Percentiles rank a stretch among this genome's conserved stretches.
Conservation (phyloP, 64 coral and sea anemone species). For the Platygyra sinensis region DNA sequence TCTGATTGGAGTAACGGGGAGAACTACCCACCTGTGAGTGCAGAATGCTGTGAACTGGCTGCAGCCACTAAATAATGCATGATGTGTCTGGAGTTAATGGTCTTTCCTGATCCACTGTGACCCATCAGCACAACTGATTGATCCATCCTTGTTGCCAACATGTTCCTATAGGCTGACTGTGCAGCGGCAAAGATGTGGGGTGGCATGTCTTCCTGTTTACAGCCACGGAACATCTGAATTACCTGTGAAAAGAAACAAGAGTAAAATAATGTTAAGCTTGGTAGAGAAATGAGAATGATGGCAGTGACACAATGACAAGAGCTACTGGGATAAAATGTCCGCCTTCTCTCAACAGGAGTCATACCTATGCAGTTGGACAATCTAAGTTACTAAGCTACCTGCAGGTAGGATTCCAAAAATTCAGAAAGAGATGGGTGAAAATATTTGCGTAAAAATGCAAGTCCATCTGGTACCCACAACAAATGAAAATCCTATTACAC, state of each 20-base stretch:
- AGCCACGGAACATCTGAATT: constrained; percentile 99
- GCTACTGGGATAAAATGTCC: no score
- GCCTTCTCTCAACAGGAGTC: no score
- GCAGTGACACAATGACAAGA: neutral
- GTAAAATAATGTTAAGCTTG: neutral
- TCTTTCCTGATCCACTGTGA: constrained; percentile 92
- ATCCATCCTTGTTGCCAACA: constrained; percentile 87
- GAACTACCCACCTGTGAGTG: constrained; percentile 74
- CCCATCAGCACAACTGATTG: constrained; percentile 95
- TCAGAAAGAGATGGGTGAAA: no score
- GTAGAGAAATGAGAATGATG: neutral
- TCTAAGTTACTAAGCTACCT: no score
- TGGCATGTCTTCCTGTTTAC: constrained; percentile 99
- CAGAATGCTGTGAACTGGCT: constrained; percentile 79
- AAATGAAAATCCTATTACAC: no score
- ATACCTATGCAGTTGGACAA: no score
- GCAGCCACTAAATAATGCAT: constrained; percentile 87
- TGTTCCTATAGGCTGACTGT: constrained; percentile 95
- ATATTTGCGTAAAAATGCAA: no score
- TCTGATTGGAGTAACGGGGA: no score
- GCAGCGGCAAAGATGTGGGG: constrained; percentile 95
- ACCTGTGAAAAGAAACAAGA: constrained; percentile 43
- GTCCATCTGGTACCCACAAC: no score
- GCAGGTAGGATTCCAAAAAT: no score
- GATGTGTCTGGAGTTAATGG: constrained; percentile 71